Evolutionary conservation across 2,113 vertebrate species (phyloP), one percentile per base, ranked within the genome.

Genomic region (Ictalurus punctatus): DNA sequence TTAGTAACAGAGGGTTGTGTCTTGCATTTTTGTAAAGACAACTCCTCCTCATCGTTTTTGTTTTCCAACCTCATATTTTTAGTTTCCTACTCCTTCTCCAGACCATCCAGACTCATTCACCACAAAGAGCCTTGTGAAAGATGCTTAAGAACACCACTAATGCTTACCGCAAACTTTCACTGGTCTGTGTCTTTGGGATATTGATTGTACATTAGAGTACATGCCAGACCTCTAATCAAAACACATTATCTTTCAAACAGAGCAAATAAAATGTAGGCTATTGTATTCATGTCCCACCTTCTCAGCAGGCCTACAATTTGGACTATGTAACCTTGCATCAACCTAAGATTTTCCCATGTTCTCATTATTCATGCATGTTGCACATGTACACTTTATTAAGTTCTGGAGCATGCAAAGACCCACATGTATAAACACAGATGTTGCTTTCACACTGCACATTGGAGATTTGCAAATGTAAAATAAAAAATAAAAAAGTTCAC

Each of bases 311-410:
- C 7, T 6, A 17, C 2, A 34, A 23, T 71, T 71, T 67, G n/a
- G 37, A 73, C 8, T 73, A 6, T 21, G 84, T 56, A 71, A 34
- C 56, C n/a, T 9, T 71, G 48, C 65, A 19, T 76, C 54, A 61
- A 10, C 34, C 16, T 84, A 65, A 69, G 27, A 69, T 83, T 84
- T 79, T 40, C 30, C 9, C 71, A 69, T 80, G n/a, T 78, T 69
- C 52, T 85, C 83, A 74, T 87, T 88, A 83, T 58, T 86, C 83
- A 84, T 87, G 83, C 88, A 90, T 89, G 69, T 63, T 65, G 71
- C 88, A 90, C 85, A 90, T 89, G 85, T 85, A 87, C 79, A 27
- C 34, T 74, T 91, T 87, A 82, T 84, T 90, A 86, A 34, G 63
- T 81, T 88, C 40, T 90, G 88, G 88, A 86, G 23, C 79, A 86